Evolutionary conservation across 1,140 invertebrate genomes (phyloP), one percentile per base, ranked within the genome.

Genomic region (Schlechtendalia chinensis): DNA sequence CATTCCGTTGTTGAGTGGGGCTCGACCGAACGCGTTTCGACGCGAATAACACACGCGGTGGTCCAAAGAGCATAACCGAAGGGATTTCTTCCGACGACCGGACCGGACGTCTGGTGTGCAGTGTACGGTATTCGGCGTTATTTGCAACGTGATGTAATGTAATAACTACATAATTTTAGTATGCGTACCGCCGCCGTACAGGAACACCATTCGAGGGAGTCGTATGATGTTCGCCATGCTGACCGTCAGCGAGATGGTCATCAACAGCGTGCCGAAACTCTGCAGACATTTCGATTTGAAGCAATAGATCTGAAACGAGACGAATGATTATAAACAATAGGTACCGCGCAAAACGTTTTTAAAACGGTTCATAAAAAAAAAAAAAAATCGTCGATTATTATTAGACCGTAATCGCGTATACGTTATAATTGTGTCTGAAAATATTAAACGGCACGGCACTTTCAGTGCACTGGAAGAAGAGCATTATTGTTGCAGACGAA

Each of bases 191-290:
- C 88, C 89, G 17, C 89, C 89, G 81, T 87, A 86, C 10, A 86
- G 84, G 47, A 87, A 85, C 4, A 87, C 87, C 16, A 87, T 85
- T 39, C 88, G 86, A 1, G 89, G 89, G 16, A 88, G 85, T 14
- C 88, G 86, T 85, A 88, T 87, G 8, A 87, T 85, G 81, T 87
- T 89, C 39, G 87, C 88, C 39, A 89, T 84, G 80, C 88, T 86
- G 59, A 86, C 84, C 5, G 88, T 85, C 39, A 89, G 83, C 0
- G 89, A 88, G 27, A 89, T 83, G 1, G 88, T 88, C 29, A 83
- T 83, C 71, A 85, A 75, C 5, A 83, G 65, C n/a, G 84, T 83
- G 27, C 81, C 82, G 19, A 84, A 81, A 59, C 83, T 82, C 14
- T 83, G 82, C 65, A 84, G 54, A 82, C 83, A 83, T 71, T 83